Conservation (phyloP, 92 coral and sea anemone genomes). For the Porites divaricata region DNA sequence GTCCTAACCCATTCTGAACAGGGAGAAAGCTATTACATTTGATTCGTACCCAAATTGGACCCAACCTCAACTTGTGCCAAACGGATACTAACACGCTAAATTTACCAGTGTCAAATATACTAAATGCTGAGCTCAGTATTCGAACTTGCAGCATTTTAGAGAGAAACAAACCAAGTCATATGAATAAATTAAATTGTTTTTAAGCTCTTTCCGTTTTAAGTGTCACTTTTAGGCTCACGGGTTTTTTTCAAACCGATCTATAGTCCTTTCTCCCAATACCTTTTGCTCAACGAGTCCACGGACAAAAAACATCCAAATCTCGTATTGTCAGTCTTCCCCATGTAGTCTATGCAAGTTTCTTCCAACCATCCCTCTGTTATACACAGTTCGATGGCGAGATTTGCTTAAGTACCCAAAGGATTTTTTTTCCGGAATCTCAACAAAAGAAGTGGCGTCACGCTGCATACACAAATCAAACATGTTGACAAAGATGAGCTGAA, state of each 20-base stretch:
- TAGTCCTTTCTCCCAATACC: not conserved
- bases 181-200: slow-evolving; percentile 34
- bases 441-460: slow-evolving; percentile 53
- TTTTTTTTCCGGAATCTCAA: slow-evolving; percentile 50
- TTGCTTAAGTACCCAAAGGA: slow-evolving; percentile 40
- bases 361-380: slow-evolving; percentile 7
- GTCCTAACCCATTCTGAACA: slow-evolving; percentile 14
- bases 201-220: slow-evolving; percentile 16
- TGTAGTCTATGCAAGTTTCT: not conserved
- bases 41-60: not conserved
- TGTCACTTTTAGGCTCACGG: slow-evolving; percentile 24
- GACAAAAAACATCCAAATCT: no score
- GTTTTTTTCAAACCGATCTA: slow-evolving; percentile 8
- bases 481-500: slow-evolving; percentile 41
- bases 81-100: slow-evolving; percentile 56
- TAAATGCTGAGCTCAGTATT: slow-evolving; percentile 49
- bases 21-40: not conserved
- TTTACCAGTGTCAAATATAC: slow-evolving; percentile 39
- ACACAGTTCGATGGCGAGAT: slow-evolving; percentile 35
- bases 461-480: slow-evolving; percentile 44
- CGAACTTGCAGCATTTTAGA: slow-evolving; percentile 42
- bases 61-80: slow-evolving; percentile 50
- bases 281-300: no score
- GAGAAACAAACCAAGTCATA: slow-evolving; percentile 29
- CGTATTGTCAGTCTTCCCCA: not conserved